Conservation (phyloP, 2,888 invertebrate species). For the Drosophila borborema region DNA sequence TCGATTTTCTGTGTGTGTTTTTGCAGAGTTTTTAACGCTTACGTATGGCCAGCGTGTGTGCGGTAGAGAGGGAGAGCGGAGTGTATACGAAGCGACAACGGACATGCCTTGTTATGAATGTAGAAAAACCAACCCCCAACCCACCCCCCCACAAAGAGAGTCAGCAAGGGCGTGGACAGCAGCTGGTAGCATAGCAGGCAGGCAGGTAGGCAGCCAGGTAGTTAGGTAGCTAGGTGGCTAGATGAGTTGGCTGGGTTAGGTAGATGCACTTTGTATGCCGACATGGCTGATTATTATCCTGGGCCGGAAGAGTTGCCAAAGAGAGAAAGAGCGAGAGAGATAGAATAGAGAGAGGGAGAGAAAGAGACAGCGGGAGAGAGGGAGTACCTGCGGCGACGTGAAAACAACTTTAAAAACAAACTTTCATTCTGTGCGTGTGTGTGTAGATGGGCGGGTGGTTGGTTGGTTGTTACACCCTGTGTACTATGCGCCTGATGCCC, state of each 20-base stretch:
- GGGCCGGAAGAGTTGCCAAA: not conserved
- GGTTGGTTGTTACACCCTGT: slow-evolving; percentile 2
- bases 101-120: slow-evolving; percentile 41
- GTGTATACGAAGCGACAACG: not conserved
- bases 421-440: slow-evolving; percentile 31
- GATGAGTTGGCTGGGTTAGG: slow-evolving; percentile 3
- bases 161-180: not conserved
- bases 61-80: not conserved
- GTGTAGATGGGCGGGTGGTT: not conserved
- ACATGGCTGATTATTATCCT: slow-evolving; percentile 47
- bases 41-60: slow-evolving; percentile 1
- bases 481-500: not conserved
- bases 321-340: not conserved
- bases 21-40: slow-evolving; percentile 37
- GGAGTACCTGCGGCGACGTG: slow-evolving; percentile 15
- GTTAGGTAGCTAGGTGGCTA: not conserved
- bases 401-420: slow-evolving; percentile 58
- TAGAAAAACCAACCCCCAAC: not conserved
- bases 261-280: slow-evolving; percentile 42
- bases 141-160: not conserved
- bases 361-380: not conserved
- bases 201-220: not conserved
- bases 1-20: slow-evolving; percentile 48
- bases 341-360: not conserved
- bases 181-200: not conserved